These are phyloP conservation scores for Sitodiplosis mosellana DNA, from an alignment of 1,140 invertebrate genomes.

Conservation along the genomic window DNA sequence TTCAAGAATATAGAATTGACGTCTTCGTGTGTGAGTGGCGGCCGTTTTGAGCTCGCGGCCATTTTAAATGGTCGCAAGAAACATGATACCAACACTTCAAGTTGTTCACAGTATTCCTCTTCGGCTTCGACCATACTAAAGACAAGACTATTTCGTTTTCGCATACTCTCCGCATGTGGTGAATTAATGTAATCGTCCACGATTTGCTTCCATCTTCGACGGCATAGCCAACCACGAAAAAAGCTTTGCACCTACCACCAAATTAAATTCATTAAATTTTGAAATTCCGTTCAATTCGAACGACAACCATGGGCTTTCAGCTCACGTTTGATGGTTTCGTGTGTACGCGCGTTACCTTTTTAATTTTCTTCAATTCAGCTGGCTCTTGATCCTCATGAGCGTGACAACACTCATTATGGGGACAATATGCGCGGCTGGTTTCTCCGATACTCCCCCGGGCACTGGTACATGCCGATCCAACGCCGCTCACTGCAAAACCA, in stretches of 20 bases:
- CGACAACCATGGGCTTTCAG: no score
- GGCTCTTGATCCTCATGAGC: constrained; percentile 31
- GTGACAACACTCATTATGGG: no score
- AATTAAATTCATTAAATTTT: constrained; percentile 1
- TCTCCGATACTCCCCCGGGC: no score
- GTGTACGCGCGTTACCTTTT: constrained; percentile 45
- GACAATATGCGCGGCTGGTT: no score
- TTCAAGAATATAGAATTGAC: constrained; percentile 92
- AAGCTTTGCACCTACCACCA: constrained; percentile 59
- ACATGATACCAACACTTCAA: constrained; percentile 73
- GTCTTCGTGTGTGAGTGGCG: constrained; percentile 84
- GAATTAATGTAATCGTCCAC: constrained; percentile 91
- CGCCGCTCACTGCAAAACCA: no score
- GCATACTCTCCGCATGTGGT: constrained; percentile 85
- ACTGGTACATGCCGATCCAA: no score
- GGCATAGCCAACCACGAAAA: constrained; percentile 83
- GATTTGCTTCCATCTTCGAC: constrained; percentile 88
- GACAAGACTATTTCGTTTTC: constrained; percentile 82
- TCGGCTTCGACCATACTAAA: constrained; percentile 85
- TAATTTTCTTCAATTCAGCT: constrained; percentile 69
- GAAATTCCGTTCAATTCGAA: constrained; percentile 1
- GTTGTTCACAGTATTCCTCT: constrained; percentile 81
- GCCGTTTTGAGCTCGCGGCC: constrained; percentile 85
- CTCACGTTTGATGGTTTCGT: no score
- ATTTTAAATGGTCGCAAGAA: constrained; percentile 85